These are phyloP conservation scores for Azemiops feae DNA, from an alignment of 2,113 vertebrate species.

Conservation along the genomic window DNA sequence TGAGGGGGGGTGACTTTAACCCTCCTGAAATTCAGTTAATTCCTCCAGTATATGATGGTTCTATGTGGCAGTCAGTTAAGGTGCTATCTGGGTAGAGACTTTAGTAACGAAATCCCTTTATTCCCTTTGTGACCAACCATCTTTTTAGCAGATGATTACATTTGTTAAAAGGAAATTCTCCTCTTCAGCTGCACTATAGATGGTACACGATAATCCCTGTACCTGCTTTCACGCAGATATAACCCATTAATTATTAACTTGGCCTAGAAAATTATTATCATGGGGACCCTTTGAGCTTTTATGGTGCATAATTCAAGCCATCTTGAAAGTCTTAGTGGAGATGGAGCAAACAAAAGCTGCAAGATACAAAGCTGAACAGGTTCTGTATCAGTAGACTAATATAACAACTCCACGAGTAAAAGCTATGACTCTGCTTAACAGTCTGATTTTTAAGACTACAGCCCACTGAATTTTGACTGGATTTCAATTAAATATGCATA, in stretches of 20 bases:
- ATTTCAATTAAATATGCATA: background rate
- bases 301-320: conserved; percentile 50
- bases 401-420: background rate
- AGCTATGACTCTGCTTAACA: background rate
- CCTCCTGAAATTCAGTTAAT: background rate
- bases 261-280: conserved; percentile 68
- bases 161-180: conserved; percentile 2
- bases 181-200: conserved; percentile 23
- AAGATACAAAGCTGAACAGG: conserved; percentile 24
- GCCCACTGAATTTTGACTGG: background rate
- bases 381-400: background rate
- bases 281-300: conserved; percentile 45
- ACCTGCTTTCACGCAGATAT: conserved; percentile 50
- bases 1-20: background rate
- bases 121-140: conserved; percentile 21
- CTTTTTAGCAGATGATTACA: conserved; percentile 33
- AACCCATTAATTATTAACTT: conserved; percentile 66
- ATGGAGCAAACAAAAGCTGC: background rate
- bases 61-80: background rate
- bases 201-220: conserved; percentile 38
- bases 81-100: background rate
- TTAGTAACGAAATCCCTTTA: background rate
- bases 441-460: background rate
- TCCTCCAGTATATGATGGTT: background rate
- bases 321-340: background rate